Evolutionary conservation across 2,113 vertebrate genomes (phyloP), one percentile per base, ranked within the genome.

Genomic region (Hiodon alosoides): DNA sequence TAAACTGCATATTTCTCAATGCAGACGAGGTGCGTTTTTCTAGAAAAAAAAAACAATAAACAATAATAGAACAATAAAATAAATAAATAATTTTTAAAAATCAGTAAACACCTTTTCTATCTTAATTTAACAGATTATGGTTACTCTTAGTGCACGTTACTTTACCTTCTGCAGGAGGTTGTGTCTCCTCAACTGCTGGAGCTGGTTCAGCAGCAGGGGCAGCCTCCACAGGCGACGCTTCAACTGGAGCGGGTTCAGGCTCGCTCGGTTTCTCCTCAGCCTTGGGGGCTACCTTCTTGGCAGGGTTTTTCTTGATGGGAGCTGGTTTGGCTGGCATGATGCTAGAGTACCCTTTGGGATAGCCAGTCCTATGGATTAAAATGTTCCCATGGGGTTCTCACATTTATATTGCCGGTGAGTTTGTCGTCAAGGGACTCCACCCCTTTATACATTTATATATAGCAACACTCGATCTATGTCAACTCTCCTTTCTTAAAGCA

Each of bases 221-320:
- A 13, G 77, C 67, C 14, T n/a, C 57, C 13, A 68, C 83, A 67
- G 86, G 70, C 60, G 78, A 67, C 1, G 82, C 78, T 52, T 85
- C 85, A 67, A 86, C 85, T 0, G 78, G 60, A 1, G 51, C 47
- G 0, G 60, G 74, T 0, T 77, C 81, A 2, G 78, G 76, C 75
- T 85, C 73, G 54, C 60, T 75, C 67, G 76, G 0, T 7, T n/a
- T n/a, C 11, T 1, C 83, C 54, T 85, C 79, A 2, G 72, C 79
- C 71, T 85, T 87, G 13, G 54, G 78, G 0, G 65, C 83, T 54
- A 82, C 83, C 83, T 85, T 86, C 77, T 89, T 88, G 72, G 76
- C 80, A 9, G 88, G 85, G 55, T 86, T 75, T 76, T 89, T 89
- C 75, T 89, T 87, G 79, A 88, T 85, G 72, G 89, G 78, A 2